Evolutionary conservation across 35 echinoderm and acorn worm genomes (phyloP), one percentile per base, ranked within the genome.

Genomic region (Apostichopus californicus): DNA sequence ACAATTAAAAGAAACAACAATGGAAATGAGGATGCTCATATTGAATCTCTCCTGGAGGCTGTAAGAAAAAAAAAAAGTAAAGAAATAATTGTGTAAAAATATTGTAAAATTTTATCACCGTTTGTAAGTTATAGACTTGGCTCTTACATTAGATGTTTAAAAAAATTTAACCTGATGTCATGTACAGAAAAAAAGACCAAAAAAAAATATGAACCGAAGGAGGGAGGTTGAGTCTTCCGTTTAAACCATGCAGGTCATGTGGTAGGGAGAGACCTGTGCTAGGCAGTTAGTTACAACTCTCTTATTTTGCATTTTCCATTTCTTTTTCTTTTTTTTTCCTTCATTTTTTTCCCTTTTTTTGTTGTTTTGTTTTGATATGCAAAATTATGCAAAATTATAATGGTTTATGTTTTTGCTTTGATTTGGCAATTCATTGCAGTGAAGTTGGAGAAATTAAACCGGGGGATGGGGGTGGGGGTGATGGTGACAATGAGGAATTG

Each of bases 61-160:
- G 80, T 83, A 83, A 17, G 55, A 56, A 56, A 55, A 3, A 55
- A 55, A 56, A 46, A 46, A 46, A 46, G 3, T 2, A 0, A 46
- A 46, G 34, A 46, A 46, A 46, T 46, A 55, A 53, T 83, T 18
- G 18, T 68, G 64, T 68, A 68, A 83, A 83, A 83, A 83, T n/a
- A 46, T 55, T 83, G 80, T 83, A 83, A 34, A 83, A 83, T 83
- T 83, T 46, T 83, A 55, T 54, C 80, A 83, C 46, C 64, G 18
- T 68, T 83, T 83, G 9, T 83, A 83, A 83, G 80, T 83, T 83
- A 83, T 83, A 83, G 80, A 55, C 80, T 17, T 83, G 52, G 80
- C 55, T 83, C 80, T 54, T 53, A 56, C 80, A 25, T 83, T 83
- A 83, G 80, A 83, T 83, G 80, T 83, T 56, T 83, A 83, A 83